Conservation (phyloP, 2,797 vertebrate genomes). For the Acrossocheilus fasciatus region DNA sequence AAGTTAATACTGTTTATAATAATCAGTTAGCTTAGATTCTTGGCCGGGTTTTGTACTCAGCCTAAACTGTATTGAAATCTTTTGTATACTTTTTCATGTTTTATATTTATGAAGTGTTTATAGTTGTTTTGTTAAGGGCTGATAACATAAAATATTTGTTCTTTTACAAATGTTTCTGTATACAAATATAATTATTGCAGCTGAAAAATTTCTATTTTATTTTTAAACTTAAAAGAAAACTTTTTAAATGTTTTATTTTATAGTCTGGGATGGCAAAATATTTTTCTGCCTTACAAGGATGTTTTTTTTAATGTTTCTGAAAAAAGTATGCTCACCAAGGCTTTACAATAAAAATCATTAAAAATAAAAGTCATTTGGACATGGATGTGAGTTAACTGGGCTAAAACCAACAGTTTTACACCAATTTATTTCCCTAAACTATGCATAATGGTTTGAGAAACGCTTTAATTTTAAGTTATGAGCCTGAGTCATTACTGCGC, state of each 20-base stretch:
- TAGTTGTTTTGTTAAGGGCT: background rate
- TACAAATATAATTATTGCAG: background rate
- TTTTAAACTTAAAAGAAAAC: background rate
- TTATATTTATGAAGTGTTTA: background rate
- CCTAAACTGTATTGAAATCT: too few relatives aligned
- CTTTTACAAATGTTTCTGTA: background rate
- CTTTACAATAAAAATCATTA: too few relatives aligned
- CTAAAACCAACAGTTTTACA: background rate
- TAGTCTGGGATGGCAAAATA: background rate
- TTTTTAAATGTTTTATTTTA: background rate
- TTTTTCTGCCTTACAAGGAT: background rate
- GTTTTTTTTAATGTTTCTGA: background rate
- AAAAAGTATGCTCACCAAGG: background rate
- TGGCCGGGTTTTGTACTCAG: background rate
- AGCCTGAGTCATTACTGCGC: too few relatives aligned
- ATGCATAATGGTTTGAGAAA: conserved; percentile 6
- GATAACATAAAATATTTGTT: too few relatives aligned
- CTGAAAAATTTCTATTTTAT: too few relatives aligned
- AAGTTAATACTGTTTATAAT: background rate
- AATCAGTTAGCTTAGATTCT: background rate
- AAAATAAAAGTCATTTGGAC: background rate
- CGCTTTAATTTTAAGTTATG: too few relatives aligned
- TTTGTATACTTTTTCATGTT: background rate
- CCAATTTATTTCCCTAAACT: background rate
- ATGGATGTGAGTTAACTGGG: background rate